Percentiles rank a stretch among this genome's conserved stretches.
phyloP scores from a whole-genome alignment of 2,797 vertebrate genomes.

The Thalassophryne amazonica region DNA sequence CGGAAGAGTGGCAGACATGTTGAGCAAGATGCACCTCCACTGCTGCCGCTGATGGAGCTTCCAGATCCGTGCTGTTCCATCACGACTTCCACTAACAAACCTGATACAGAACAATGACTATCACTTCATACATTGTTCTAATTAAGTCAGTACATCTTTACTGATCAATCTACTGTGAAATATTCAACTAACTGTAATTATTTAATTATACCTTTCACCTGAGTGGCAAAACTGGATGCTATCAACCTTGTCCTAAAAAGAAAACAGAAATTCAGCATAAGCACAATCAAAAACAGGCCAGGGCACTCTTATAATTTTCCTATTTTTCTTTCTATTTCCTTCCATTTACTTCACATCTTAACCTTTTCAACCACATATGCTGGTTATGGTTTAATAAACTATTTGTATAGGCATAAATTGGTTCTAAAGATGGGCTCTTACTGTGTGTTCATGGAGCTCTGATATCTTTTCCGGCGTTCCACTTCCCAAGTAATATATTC shows the following conservation, averaged over 20 bases:
- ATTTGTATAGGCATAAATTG: not conserved
- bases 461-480: slow-evolving; percentile 92
- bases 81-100: slow-evolving; percentile 96
- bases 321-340: too few relatives aligned
- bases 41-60: slow-evolving; percentile 86
- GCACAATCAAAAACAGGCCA: not conserved
- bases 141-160: not conserved
- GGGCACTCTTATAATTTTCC: too few relatives aligned
- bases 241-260: slow-evolving; percentile 93
- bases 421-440: slow-evolving; percentile 60
- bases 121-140: not conserved
- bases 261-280: not conserved
- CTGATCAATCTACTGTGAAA: not conserved
- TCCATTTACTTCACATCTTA: too few relatives aligned
- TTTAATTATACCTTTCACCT: slow-evolving; percentile 85
- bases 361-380: not conserved
- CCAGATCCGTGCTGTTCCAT: slow-evolving; percentile 96
- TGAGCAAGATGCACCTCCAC: slow-evolving; percentile 90
- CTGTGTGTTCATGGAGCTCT: slow-evolving; percentile 93
- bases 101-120: slow-evolving; percentile 57
- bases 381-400: not conserved
- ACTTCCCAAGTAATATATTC: slow-evolving; percentile 95
- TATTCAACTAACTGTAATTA: not conserved
- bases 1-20: slow-evolving; percentile 89
- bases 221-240: slow-evolving; percentile 96